Conservation (phyloP, 2,797 vertebrate species). For the Rhynchotus rufescens region DNA sequence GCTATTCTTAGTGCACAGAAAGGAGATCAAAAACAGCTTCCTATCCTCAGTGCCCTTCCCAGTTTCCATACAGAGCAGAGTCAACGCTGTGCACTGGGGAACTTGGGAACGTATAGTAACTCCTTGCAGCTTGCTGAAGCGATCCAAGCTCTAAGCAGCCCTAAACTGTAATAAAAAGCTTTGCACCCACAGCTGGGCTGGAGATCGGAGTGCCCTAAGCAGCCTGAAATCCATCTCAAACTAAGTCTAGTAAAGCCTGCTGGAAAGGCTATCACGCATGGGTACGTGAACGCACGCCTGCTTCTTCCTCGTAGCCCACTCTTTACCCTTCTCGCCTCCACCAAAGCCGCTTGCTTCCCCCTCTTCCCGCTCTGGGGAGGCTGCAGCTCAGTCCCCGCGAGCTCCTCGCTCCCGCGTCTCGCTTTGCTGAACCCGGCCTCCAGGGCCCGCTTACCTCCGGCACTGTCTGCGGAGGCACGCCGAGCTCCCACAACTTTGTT, state of each 20-base stretch:
- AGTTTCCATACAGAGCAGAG: neutral
- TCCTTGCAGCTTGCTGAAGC: conserved; percentile 48
- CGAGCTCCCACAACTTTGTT: conserved; percentile 36
- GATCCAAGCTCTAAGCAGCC: conserved; percentile 18
- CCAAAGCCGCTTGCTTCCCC: neutral
- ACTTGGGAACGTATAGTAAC: conserved; percentile 35
- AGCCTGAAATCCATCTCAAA: conserved; percentile 6
- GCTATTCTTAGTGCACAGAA: conserved; percentile 41
- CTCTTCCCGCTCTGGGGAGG: neutral
- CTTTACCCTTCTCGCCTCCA: neutral
- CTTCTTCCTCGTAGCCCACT: neutral
- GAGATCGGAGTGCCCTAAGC: neutral
- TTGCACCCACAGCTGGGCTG: neutral
- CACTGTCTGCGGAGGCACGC: conserved; percentile 19
- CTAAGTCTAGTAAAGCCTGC: neutral
- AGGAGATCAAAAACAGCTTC: conserved; percentile 54
- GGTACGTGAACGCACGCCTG: neutral
- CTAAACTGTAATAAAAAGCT: neutral
- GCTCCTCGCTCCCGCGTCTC: neutral
- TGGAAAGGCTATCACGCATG: neutral
- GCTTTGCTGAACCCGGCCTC: neutral
- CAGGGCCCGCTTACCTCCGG: conserved; percentile 40
- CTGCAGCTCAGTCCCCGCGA: neutral
- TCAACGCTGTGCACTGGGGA: neutral
- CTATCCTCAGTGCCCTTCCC: neutral